Evolutionary conservation across 1,140 invertebrate genomes (phyloP).

Genomic region (Battus philenor): DNA sequence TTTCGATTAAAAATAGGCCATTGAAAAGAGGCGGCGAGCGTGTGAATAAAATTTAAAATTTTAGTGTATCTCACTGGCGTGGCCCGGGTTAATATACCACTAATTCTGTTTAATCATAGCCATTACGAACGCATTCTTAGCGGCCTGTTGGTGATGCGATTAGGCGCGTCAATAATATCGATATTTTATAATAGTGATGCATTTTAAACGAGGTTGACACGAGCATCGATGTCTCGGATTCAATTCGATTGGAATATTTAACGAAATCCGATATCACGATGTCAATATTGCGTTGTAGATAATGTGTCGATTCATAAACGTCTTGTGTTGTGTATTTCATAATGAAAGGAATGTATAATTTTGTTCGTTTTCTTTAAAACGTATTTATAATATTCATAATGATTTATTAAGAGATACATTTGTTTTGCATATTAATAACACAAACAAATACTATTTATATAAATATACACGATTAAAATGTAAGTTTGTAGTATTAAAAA

Average conservation of each 20-base stretch:
- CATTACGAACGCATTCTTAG: conserved; percentile 34
- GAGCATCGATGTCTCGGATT: not conserved
- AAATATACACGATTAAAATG: too few relatives aligned
- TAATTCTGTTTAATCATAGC: conserved; percentile 44
- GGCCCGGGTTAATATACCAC: conserved; percentile 30
- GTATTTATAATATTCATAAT: too few relatives aligned
- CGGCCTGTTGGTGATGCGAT: conserved; percentile 22
- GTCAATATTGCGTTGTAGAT: too few relatives aligned
- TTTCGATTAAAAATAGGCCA: conserved; percentile 25
- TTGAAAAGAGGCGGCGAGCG: conserved; percentile 23
- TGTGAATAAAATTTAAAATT: conserved; percentile 28
- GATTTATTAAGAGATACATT: too few relatives aligned
- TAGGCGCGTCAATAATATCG: conserved; percentile 33
- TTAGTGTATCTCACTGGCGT: not conserved
- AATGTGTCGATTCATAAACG: too few relatives aligned
- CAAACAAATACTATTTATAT: too few relatives aligned
- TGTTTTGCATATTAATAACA: too few relatives aligned
- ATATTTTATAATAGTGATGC: conserved; percentile 36
- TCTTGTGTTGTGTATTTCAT: too few relatives aligned
- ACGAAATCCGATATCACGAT: too few relatives aligned
- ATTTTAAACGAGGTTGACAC: conserved; percentile 17
- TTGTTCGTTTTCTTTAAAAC: too few relatives aligned
- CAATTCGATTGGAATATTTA: conserved; percentile 2
- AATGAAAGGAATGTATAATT: too few relatives aligned
- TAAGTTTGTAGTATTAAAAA: too few relatives aligned